These are phyloP conservation scores for Rhopalosiphum nymphaeae DNA, from an alignment of 2,888 invertebrate species.

Conservation along the genomic window DNA sequence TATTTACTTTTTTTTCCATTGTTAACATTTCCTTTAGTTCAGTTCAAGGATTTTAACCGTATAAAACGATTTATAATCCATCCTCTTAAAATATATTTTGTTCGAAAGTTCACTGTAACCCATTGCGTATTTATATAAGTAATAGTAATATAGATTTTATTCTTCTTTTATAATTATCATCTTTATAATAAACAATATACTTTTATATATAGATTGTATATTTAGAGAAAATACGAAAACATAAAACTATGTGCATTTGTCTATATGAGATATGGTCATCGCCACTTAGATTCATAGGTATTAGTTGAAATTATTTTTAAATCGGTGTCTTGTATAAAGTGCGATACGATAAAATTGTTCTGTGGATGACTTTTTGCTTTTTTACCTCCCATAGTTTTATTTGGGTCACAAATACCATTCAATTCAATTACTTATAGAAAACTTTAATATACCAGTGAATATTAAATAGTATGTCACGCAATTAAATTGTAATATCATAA, in stretches of 20 bases:
- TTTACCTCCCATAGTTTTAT: neutral
- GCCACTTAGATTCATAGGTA: neutral
- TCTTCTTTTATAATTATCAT: neutral
- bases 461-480: neutral
- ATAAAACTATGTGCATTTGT: neutral
- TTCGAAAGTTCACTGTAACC: neutral
- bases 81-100: neutral
- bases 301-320: neutral
- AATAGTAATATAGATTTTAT: neutral
- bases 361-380: neutral
- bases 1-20: neutral
- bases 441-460: neutral
- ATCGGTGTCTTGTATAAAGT: neutral
- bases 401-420: neutral
- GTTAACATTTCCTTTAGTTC: conserved; percentile 5
- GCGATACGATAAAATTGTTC: neutral
- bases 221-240: neutral
- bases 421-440: neutral
- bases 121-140: neutral
- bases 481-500: neutral
- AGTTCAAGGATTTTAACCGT: neutral
- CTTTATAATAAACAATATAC: neutral
- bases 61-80: neutral
- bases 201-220: neutral
- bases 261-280: neutral